Percentiles rank a stretch among this genome's conserved stretches.
phyloP scores from a whole-genome alignment of 2,113 vertebrate genomes.

The Stigmatopora nigra region DNA sequence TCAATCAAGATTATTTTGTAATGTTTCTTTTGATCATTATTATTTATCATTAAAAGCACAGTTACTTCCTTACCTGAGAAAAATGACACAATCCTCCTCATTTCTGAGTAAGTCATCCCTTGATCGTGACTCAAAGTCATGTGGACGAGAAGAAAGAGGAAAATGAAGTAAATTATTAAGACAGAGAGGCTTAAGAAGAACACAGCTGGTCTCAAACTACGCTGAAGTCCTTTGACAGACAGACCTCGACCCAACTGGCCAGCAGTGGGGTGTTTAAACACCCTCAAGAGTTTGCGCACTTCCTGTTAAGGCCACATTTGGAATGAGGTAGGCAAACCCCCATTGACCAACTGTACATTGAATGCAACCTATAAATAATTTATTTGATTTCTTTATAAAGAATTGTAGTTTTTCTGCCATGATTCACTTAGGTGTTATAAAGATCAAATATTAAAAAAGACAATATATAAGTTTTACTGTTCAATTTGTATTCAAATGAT shows the following conservation, averaged over 20 bases:
- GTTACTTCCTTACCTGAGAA: conserved; percentile 57
- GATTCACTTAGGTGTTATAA: background rate
- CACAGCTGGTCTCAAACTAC: background rate
- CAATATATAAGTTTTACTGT: background rate
- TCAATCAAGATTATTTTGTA: background rate
- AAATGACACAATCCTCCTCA: conserved; percentile 64
- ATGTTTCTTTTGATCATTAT: background rate
- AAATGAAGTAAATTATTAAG: rapidly evolving
- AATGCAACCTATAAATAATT: background rate
- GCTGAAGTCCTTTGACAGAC: conserved; percentile 14
- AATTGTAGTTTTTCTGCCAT: background rate
- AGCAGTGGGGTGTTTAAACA: conserved; percentile 22
- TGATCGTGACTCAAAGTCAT: conserved; percentile 56
- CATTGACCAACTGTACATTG: background rate
- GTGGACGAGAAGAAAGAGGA: background rate
- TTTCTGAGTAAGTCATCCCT: conserved; percentile 62
- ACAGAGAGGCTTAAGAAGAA: background rate
- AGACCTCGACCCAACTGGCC: background rate
- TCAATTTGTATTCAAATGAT: background rate
- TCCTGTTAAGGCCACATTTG: background rate
- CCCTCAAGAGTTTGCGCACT: conserved; percentile 11
- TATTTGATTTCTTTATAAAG: background rate
- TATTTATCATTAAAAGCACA: background rate
- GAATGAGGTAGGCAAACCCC: background rate
- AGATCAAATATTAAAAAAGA: background rate